Evolutionary conservation across 2,113 vertebrate genomes (phyloP).

Genomic region (Pica pica): DNA sequence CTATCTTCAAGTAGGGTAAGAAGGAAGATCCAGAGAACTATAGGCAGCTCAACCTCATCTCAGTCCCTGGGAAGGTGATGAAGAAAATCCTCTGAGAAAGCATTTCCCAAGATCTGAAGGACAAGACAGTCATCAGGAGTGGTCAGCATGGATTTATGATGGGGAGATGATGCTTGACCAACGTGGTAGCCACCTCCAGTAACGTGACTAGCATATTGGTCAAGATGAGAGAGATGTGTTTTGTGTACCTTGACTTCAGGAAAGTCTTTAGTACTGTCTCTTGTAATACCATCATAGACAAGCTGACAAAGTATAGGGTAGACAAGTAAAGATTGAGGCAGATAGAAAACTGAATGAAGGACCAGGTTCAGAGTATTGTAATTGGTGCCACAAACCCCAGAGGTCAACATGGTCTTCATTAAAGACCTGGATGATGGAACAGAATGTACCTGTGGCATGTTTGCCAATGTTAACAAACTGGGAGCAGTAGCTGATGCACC

Average conservation of each 20-base stretch:
- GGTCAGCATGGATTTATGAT: not conserved
- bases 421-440: not conserved
- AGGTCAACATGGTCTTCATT: not conserved
- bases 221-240: not conserved
- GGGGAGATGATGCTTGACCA: not conserved
- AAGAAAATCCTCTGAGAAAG: not conserved
- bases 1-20: not conserved
- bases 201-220: not conserved
- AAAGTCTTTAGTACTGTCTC: not conserved
- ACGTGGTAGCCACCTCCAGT: not conserved
- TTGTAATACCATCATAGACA: not conserved
- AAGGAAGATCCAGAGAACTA: not conserved
- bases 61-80: not conserved
- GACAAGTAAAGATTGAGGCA: not conserved
- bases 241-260: not conserved
- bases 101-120: not conserved
- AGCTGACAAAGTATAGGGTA: not conserved
- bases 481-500: not conserved
- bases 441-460: not conserved
- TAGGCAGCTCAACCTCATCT: not conserved
- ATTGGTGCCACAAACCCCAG: not conserved
- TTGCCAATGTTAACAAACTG: not conserved
- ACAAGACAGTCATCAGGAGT: not conserved
- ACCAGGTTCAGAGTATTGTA: not conserved
- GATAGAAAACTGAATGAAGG: not conserved